Base-by-base conservation (phyloP, 2,888 invertebrate genomes). In the Oscheius sp. region DNA sequence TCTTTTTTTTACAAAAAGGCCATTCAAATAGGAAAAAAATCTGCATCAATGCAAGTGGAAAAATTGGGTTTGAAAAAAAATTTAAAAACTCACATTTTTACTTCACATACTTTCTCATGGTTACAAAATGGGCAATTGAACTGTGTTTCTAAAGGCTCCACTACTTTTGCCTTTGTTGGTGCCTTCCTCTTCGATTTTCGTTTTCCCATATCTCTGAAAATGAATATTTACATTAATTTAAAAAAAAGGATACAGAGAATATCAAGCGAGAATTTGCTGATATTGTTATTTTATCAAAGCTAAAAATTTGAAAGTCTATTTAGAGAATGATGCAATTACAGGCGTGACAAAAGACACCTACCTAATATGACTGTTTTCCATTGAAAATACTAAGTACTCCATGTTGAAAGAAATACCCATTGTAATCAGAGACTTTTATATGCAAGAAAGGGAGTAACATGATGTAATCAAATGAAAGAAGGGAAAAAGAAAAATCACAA, bases 111-210 rank as follows among this genome's bases (percentile, higher is more conserved):
- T 85, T 94, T 94, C 88, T 98, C 97, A 87, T 98, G 97, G 88
- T 98, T 98, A 87, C 98, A 98, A 89, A 98, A 98, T 12, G 97
- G 97, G 86, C 98, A 98, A 87, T 96, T 96, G 87, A 98, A 98
- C 86, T 94, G 93, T 67, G 92, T 92, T 86, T 97, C 96, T 64
- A 98, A 89, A 0, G 96, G 94, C 86, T 93, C 92, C 80, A 96
- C 94, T 1, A 92, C 91, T 88, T 95, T 96, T 75, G 92, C 90
- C 86, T 94, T 96, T 57, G 96, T 94, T 12, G 89, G 88, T n/a
- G 96, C 95, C 90, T 97, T 96, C 86, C 94, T 90, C 89, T 95
- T 95, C 73, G 95, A 95, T 89, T 96, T 96, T 73, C 95, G 90
- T 82, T 96, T 91, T 82, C 95, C 97, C 97, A 98, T 97, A 26